These are phyloP conservation scores for Vidua chalybeata DNA, from an alignment of 2,113 vertebrate species.

Conservation along the genomic window DNA sequence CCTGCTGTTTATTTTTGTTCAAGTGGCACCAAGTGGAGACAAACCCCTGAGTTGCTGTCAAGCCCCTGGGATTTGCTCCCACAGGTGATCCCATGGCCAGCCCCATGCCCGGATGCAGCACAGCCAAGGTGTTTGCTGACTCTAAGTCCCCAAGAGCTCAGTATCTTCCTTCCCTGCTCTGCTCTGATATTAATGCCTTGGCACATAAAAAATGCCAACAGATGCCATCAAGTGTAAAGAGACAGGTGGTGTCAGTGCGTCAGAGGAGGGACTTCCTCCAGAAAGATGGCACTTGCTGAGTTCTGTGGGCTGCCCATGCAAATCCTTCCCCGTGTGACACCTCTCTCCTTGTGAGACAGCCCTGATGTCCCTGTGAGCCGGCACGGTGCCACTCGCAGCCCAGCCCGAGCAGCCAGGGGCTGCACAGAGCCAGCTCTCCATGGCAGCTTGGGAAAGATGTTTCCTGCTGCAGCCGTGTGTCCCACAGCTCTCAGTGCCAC, in stretches of 20 bases:
- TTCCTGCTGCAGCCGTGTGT: not conserved
- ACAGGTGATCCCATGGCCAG: not conserved
- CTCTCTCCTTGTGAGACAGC: conserved; percentile 37
- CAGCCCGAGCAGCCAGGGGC: not conserved
- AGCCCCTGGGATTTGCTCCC: not conserved
- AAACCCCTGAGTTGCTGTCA: not conserved
- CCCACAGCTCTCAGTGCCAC: not conserved
- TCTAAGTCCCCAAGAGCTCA: not conserved
- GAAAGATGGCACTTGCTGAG: conserved; percentile 59
- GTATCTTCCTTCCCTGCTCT: conserved; percentile 15
- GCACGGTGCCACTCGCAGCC: not conserved
- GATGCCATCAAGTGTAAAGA: conserved; percentile 71
- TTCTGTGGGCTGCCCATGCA: conserved; percentile 63
- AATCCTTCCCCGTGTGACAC: conserved; percentile 43
- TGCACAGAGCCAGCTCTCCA: not conserved
- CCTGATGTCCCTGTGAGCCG: conserved; percentile 18
- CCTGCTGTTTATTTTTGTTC: not conserved
- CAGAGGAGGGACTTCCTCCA: conserved; percentile 75
- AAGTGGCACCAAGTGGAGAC: not conserved
- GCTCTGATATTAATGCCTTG: conserved; percentile 65
- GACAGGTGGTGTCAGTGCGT: conserved; percentile 72
- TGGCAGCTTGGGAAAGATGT: accelerated
- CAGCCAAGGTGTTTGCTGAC: not conserved
- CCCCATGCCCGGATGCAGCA: not conserved
- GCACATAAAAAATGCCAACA: conserved; percentile 72